These are phyloP conservation scores for Danionella dracula DNA, from an alignment of 2,797 vertebrate genomes.

Conservation along the genomic window DNA sequence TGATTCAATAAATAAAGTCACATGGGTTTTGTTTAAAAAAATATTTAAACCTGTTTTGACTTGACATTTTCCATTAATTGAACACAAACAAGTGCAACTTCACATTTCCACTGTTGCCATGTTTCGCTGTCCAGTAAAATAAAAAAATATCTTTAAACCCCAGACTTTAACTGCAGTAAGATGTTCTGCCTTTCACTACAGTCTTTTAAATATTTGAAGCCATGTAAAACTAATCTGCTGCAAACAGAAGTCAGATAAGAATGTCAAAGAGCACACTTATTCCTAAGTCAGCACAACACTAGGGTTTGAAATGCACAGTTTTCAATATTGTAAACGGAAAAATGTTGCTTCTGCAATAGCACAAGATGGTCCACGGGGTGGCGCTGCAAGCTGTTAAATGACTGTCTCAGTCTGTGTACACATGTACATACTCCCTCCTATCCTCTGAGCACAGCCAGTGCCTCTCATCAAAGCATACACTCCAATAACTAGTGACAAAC, in stretches of 20 bases:
- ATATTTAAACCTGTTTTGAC: too few species aligned
- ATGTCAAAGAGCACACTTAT: slow-evolving; percentile 1
- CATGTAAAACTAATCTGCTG: background rate
- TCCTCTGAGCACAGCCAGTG: slow-evolving; percentile 11
- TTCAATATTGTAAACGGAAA: slow-evolving; percentile 36
- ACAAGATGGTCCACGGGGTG: slow-evolving; percentile 52
- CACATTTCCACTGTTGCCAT: too few species aligned
- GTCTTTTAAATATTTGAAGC: background rate
- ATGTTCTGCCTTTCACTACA: background rate
- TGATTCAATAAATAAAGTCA: too few species aligned
- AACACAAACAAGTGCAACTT: too few species aligned
- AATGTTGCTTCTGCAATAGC: slow-evolving; percentile 52
- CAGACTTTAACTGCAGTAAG: too few species aligned
- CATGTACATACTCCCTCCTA: background rate
- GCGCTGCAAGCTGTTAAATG: slow-evolving; percentile 49
- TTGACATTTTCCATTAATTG: too few species aligned
- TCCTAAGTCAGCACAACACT: background rate
- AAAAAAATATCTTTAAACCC: too few species aligned
- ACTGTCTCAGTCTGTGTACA: slow-evolving; percentile 19
- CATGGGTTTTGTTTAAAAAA: too few species aligned
- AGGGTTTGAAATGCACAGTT: slow-evolving; percentile 4
- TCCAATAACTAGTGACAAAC: slow-evolving; percentile 18
- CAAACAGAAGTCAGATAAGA: background rate
- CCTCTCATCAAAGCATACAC: slow-evolving; percentile 22
- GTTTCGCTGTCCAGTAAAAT: too few species aligned